phyloP scores from a whole-genome alignment of 2,888 invertebrate species.

The Cyaniris semiargus region DNA sequence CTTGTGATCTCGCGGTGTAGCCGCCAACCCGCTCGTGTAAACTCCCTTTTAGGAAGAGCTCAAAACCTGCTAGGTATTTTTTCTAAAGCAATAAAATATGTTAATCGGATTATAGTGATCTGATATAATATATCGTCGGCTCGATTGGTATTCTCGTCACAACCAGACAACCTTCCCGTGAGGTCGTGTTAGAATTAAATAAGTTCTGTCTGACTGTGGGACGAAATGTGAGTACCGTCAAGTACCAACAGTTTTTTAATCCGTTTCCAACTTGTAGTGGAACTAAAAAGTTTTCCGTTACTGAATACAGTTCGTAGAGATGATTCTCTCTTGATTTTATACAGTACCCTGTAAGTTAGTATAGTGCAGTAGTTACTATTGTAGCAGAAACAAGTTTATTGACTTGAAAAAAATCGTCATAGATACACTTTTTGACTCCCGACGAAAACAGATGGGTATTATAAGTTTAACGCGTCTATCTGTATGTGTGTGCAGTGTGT shows the following conservation, averaged over 20 bases:
- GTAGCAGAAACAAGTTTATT: no score
- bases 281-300: neutral
- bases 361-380: no score
- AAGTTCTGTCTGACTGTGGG: slow-evolving; percentile 47
- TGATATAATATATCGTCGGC: neutral
- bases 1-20: no score
- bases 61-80: neutral
- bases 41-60: neutral
- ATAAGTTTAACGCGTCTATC: no score
- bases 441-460: no score
- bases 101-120: neutral
- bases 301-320: no score
- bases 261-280: neutral
- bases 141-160: slow-evolving; percentile 57
- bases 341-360: no score
- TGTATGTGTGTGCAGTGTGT: no score
- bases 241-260: neutral
- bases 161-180: slow-evolving; percentile 52
- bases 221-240: slow-evolving; percentile 42
- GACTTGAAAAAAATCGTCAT: no score
- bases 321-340: no score
- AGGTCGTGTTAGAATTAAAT: slow-evolving; percentile 55
- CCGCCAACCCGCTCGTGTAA: no score
- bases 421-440: no score
- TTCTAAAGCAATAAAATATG: neutral